These are phyloP conservation scores for Coptodon rendalli DNA, from an alignment of 2,113 vertebrate species.

Conservation along the genomic window DNA sequence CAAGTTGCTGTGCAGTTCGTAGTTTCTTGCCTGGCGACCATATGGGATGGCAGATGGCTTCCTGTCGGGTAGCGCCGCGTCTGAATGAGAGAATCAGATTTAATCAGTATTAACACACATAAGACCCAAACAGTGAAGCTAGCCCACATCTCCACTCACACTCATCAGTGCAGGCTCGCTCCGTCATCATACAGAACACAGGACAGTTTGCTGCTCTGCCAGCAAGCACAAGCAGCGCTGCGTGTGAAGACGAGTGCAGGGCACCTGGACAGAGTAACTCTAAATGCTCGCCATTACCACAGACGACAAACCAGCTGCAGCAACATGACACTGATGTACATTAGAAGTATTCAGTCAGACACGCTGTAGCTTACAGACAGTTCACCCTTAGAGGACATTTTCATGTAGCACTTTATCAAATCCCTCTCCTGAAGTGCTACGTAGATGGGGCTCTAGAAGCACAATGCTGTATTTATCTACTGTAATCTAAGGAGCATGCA, in stretches of 20 bases:
- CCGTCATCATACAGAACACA: not conserved
- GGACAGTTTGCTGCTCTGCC: not conserved
- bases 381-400: not conserved
- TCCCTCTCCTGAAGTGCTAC: not conserved
- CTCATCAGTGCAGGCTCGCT: not conserved
- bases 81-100: slow-evolving; percentile 38
- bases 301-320: not conserved
- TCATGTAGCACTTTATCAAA: not conserved
- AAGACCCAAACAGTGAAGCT: not conserved
- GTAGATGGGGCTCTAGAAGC: not conserved
- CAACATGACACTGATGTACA: not conserved
- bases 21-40: slow-evolving; percentile 33
- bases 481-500: not conserved
- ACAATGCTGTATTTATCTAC: not conserved
- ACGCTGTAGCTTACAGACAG: not conserved
- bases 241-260: not conserved
- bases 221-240: slow-evolving; percentile 1
- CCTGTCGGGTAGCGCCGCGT: not conserved
- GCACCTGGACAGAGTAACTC: not conserved
- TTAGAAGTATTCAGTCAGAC: not conserved
- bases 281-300: not conserved
- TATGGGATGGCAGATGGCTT: slow-evolving; percentile 65
- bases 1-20: not conserved
- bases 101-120: slow-evolving; percentile 53
- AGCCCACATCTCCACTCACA: not conserved